phyloP scores from a whole-genome alignment of 30 jellyfish, hydroid and myxozoan genomes.

The Pelagia noctiluca region DNA sequence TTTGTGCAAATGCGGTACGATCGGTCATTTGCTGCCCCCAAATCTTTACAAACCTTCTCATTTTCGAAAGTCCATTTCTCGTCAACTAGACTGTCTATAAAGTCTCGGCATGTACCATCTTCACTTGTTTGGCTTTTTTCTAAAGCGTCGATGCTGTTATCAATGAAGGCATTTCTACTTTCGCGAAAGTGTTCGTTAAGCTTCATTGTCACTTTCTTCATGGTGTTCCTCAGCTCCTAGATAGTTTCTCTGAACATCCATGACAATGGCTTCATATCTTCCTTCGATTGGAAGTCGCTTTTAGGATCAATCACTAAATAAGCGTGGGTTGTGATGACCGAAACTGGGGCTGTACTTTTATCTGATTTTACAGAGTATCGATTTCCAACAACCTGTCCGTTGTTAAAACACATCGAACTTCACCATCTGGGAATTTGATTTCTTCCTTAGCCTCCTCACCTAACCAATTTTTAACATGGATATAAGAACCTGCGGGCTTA shows the following conservation, averaged over 20 bases:
- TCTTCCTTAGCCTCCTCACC: background rate
- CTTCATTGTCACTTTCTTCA: background rate
- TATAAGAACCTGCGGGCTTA: constrained; percentile 1
- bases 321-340: background rate
- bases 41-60: background rate
- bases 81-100: background rate
- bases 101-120: background rate
- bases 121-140: background rate
- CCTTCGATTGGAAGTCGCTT: background rate
- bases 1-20: background rate
- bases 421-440: background rate
- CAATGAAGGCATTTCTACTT: background rate
- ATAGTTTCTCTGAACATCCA: background rate
- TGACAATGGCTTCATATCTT: background rate
- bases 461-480: background rate
- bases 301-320: background rate
- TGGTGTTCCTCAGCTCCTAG: background rate
- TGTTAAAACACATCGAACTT: background rate
- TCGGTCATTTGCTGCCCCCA: background rate
- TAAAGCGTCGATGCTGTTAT: background rate
- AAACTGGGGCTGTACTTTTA: background rate
- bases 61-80: background rate
- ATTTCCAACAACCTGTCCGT: background rate
- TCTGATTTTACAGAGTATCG: background rate
- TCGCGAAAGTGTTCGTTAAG: background rate